Base-by-base conservation (phyloP, 2,888 invertebrate species). In the Lithophane ornitopus region DNA sequence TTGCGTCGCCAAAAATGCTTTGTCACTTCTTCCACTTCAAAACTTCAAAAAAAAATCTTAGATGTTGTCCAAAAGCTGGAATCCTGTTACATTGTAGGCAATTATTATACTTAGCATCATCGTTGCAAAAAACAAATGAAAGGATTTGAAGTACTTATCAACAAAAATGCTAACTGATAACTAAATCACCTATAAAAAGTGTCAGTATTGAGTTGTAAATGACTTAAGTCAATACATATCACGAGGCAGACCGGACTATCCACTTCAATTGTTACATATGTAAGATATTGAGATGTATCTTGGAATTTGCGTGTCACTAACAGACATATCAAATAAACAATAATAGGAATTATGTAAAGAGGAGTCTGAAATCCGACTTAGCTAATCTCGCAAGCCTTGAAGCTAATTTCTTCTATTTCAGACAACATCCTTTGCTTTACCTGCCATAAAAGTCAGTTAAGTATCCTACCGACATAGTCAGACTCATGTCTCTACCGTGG, bases 221-320 rank as follows among this genome's bases (percentile, higher is more conserved):
- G 46, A 34, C n/a, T 59, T 22, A 19, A 54, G 14, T 41, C 46
- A 70, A 65, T 52, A 76, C 14, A 22, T 46, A 54, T 68, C 70
- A 78, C 49, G 49, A 67, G 73, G 16, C n/a, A 44, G 39, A 16
- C 39, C 44, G 77, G 81, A 59, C 12, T 78, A 74, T 39, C 78
- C 62, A 70, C 12, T 12, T 8, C 3, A 62, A 16, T 28, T 19
- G 11, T 44, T 39, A 34, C 3, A 11, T 46, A 52, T n/a, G 26
- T 44, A 19, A 62, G 7, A 54, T 62, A 22, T 56, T 22, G 41
- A 56, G 62, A 62, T 56, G 16, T 56, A 28, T 54, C 2, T 61
- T 70, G 14, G 6, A 62, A 76, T 62, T 14, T 46, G 54, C 61
- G 11, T 28, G 39, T 76, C 52, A 39, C 14, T 26, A 26, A 9